These are phyloP conservation scores for Lophius americanus DNA, from an alignment of 2,797 vertebrate genomes.

Conservation along the genomic window DNA sequence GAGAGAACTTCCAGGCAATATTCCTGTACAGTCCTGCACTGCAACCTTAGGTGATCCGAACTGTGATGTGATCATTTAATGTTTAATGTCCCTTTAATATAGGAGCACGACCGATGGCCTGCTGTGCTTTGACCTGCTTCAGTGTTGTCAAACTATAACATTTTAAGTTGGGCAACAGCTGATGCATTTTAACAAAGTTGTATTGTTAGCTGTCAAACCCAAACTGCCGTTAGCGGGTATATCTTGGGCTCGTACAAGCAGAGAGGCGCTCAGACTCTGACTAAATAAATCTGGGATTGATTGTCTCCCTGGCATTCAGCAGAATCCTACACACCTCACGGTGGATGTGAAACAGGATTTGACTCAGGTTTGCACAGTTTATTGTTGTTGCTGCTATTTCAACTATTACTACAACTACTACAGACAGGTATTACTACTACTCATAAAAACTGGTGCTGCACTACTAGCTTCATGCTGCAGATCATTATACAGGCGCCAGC, in stretches of 20 bases:
- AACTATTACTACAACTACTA: slow-evolving; percentile 56
- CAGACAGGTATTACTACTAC: slow-evolving; percentile 42
- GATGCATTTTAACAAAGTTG: slow-evolving; percentile 35
- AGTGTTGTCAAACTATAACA: slow-evolving; percentile 28
- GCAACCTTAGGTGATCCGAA: slow-evolving; percentile 45
- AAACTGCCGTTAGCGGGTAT: slow-evolving; percentile 72
- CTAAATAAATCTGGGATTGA: slow-evolving; percentile 53
- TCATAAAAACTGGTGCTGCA: slow-evolving; percentile 74
- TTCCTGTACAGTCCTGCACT: slow-evolving; percentile 39
- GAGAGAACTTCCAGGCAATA: slow-evolving; percentile 38
- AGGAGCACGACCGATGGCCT: slow-evolving; percentile 56
- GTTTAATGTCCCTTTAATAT: slow-evolving; percentile 60
- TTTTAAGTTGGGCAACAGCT: slow-evolving; percentile 34
- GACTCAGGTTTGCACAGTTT: slow-evolving; percentile 79
- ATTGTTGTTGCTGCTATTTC: slow-evolving; percentile 76
- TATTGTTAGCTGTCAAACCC: slow-evolving; percentile 44
- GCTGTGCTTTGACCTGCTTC: slow-evolving; percentile 70
- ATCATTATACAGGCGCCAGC: slow-evolving; percentile 65
- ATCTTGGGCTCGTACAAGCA: slow-evolving; percentile 73
- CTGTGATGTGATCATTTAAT: slow-evolving; percentile 57
- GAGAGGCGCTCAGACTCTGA: slow-evolving; percentile 30
- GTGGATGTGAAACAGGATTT: slow-evolving; percentile 61
- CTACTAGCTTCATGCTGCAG: slow-evolving; percentile 69
- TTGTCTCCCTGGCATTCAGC: slow-evolving; percentile 46
- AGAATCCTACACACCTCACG: slow-evolving; percentile 57